phyloP scores from a whole-genome alignment of 2,888 invertebrate genomes.

The Parapristionchus giblindavisi region DNA sequence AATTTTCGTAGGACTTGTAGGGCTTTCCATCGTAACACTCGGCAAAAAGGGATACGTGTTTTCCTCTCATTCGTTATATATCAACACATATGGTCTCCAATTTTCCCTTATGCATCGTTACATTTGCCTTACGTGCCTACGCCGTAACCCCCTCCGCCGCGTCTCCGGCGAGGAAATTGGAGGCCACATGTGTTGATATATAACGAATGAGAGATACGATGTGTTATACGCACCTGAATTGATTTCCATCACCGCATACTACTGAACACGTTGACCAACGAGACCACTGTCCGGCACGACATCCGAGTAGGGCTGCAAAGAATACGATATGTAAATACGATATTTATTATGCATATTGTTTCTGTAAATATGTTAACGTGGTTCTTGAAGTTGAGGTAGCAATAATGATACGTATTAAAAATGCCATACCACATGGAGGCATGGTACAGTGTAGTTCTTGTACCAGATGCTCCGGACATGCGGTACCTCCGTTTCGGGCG shows the following conservation, averaged over 20 bases:
- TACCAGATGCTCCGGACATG: slow-evolving; percentile 67
- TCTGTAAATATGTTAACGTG: not conserved
- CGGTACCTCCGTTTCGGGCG: slow-evolving; percentile 66
- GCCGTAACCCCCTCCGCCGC: too few relatives aligned
- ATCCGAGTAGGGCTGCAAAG: slow-evolving; percentile 62
- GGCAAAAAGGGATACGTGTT: too few relatives aligned
- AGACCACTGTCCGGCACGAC: slow-evolving; percentile 73
- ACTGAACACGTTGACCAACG: slow-evolving; percentile 73
- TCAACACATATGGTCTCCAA: too few relatives aligned
- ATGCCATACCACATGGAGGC: slow-evolving; percentile 64
- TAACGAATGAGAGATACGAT: not conserved
- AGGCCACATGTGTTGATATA: not conserved
- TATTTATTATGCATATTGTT: not conserved
- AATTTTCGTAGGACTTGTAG: too few relatives aligned
- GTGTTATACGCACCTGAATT: slow-evolving; percentile 74
- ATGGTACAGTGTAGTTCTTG: slow-evolving; percentile 65
- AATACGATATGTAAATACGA: not conserved
- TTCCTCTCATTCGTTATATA: too few relatives aligned
- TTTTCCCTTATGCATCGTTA: too few relatives aligned
- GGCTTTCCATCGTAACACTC: too few relatives aligned
- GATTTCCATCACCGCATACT: slow-evolving; percentile 76
- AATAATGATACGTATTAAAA: not conserved
- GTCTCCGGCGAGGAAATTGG: too few relatives aligned
- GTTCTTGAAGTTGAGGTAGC: not conserved
- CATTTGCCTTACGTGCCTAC: too few relatives aligned